These are phyloP conservation scores for Rhadina sibilatrix DNA, from an alignment of 2,113 vertebrate species.

Conservation along the genomic window DNA sequence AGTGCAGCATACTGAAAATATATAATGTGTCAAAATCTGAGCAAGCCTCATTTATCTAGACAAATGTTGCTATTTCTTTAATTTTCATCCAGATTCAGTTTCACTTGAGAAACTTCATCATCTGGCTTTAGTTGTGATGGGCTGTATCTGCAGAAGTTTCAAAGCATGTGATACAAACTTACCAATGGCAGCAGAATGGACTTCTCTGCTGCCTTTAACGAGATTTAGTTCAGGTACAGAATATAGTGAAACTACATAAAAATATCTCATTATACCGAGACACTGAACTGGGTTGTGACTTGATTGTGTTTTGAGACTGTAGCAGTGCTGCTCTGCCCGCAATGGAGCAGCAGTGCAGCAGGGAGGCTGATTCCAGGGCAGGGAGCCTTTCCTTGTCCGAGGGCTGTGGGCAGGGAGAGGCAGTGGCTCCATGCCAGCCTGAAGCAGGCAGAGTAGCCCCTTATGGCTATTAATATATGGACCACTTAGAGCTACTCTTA, in stretches of 20 bases:
- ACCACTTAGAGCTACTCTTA: background rate
- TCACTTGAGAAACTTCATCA: background rate
- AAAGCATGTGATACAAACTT: background rate
- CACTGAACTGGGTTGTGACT: background rate
- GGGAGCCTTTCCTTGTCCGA: background rate
- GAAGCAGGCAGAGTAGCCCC: background rate
- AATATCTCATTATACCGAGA: background rate
- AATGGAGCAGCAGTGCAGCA: background rate
- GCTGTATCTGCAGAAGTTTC: background rate
- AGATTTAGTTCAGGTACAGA: background rate
- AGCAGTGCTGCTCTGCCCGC: background rate
- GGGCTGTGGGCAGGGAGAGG: background rate
- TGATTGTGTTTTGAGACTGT: background rate
- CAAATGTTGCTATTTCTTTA: background rate
- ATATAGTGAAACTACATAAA: background rate
- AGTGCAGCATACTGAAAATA: background rate
- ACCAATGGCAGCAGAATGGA: background rate
- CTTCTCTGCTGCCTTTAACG: background rate
- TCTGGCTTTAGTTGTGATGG: background rate
- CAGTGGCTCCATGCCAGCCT: background rate
- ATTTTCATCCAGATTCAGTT: background rate
- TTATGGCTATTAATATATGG: background rate
- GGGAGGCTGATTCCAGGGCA: background rate
- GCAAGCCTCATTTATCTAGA: background rate
- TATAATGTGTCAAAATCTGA: background rate